Percentiles rank a stretch among this genome's conserved stretches.
These are phyloP conservation scores for Crotalus tigris DNA, from an alignment of 2,113 vertebrate genomes.

Conservation along the genomic window DNA sequence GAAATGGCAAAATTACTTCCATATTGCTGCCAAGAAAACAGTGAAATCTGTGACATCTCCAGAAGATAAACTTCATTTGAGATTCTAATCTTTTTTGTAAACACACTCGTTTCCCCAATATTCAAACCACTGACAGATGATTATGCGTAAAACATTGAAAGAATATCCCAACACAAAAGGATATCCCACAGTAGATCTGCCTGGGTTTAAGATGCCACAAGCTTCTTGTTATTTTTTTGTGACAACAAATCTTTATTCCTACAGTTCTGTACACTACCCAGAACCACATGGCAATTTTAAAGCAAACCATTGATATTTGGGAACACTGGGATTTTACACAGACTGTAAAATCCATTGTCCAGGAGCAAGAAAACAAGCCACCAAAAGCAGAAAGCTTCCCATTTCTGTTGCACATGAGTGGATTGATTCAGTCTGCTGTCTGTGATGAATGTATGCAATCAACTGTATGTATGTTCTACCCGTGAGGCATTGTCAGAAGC, in stretches of 20 bases:
- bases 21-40: background rate
- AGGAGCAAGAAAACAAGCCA: background rate
- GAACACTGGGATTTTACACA: background rate
- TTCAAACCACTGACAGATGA: background rate
- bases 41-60: background rate
- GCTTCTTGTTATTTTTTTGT: background rate
- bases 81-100: background rate
- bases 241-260: background rate
- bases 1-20: background rate
- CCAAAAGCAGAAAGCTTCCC: background rate
- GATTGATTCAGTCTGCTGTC: background rate
- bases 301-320: background rate
- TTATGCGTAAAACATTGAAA: background rate
- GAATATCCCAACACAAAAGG: background rate
- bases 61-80: background rate
- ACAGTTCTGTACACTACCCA: background rate
- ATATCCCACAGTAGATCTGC: background rate
- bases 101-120: background rate
- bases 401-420: background rate
- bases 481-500: background rate
- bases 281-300: background rate
- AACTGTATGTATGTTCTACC: background rate
- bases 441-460: slow-evolving; percentile 20
- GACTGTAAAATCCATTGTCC: background rate
- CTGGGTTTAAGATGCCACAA: background rate